Evolutionary conservation across 2,797 vertebrate species (phyloP), one percentile per base, ranked within the genome.

Genomic region (Tangara arthus): DNA sequence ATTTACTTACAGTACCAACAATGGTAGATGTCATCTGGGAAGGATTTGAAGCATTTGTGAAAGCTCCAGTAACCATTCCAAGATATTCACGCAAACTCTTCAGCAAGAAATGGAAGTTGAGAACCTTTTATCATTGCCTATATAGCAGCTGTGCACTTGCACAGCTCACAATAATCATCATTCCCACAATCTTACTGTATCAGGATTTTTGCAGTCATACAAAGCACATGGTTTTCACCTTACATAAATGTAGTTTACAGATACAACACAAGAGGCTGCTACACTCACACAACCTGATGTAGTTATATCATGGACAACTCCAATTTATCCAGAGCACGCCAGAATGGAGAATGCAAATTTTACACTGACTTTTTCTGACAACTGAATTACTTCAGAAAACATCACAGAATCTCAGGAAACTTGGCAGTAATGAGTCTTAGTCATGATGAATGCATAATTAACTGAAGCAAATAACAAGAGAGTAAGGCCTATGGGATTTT

Each of bases 201-300:
- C 27, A 44, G 9, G 3, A 6, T 42, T 72, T 49, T 39, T 77
- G 37, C 50, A 64, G 65, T n/a, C 46, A 21, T 18, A 16, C 12
- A 68, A 73, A 80, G 34, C 49, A 66, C 1, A 2, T 1, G 13
- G 11, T 24, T 94, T 91, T 71, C 46, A 91, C 90, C 90, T 76
- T 65, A 80, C 26, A 39, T 19, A 82, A 89, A 30, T 86, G 87
- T 17, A 94, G 87, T 96, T 88, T 95, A 91, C 39, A 78, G 50
- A 93, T 41, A 1, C 0, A 93, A 95, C 95, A 94, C 91, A 94
- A 96, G 95, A 94, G 94, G 95, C 42, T 96, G 95, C 94, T 95
- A 68, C 72, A 86, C 24, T 69, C 91, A 71, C 42, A 34, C 44
- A 91, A 83, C 59, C 69, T 90, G 57, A 82, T 30, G 19, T 4